These are phyloP conservation scores for Polyploca ridens DNA, from an alignment of 2,888 invertebrate genomes.

Conservation along the genomic window DNA sequence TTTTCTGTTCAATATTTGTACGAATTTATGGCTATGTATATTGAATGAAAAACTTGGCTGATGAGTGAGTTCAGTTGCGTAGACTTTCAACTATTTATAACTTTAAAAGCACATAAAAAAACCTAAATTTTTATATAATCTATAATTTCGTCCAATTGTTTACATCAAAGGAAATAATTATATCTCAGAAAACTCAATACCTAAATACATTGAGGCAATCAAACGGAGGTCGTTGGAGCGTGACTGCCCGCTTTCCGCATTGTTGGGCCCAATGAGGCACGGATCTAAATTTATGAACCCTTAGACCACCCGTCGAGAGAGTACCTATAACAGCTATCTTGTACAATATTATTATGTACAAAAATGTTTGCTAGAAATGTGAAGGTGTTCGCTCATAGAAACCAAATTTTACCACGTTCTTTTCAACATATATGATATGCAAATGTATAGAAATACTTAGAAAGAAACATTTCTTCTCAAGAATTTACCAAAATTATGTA, in stretches of 20 bases:
- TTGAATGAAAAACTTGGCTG: too few relatives aligned
- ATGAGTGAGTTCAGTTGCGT: not conserved
- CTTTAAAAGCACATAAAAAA: too few relatives aligned
- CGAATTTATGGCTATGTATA: not conserved
- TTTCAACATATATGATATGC: too few relatives aligned
- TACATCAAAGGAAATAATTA: not conserved
- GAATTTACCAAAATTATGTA: too few relatives aligned
- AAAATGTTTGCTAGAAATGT: too few relatives aligned
- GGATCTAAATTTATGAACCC: slow-evolving; percentile 36
- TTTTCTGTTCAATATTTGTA: slow-evolving; percentile 1
- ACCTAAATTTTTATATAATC: too few relatives aligned
- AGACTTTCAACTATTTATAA: too few relatives aligned
- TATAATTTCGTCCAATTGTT: not conserved
- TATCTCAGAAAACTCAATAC: slow-evolving; percentile 9
- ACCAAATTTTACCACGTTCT: too few relatives aligned
- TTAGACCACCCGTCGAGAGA: not conserved
- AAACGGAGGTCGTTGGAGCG: slow-evolving; percentile 29
- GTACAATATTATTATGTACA: not conserved
- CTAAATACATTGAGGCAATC: slow-evolving; percentile 24
- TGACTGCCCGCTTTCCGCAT: slow-evolving; percentile 40
- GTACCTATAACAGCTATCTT: not conserved
- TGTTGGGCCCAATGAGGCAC: slow-evolving; percentile 39
- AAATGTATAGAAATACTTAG: too few relatives aligned
- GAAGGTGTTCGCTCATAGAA: too few relatives aligned
- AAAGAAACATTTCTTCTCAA: too few relatives aligned